These are phyloP conservation scores for Luehdorfia chinensis DNA, from an alignment of 1,140 invertebrate genomes.

Conservation along the genomic window DNA sequence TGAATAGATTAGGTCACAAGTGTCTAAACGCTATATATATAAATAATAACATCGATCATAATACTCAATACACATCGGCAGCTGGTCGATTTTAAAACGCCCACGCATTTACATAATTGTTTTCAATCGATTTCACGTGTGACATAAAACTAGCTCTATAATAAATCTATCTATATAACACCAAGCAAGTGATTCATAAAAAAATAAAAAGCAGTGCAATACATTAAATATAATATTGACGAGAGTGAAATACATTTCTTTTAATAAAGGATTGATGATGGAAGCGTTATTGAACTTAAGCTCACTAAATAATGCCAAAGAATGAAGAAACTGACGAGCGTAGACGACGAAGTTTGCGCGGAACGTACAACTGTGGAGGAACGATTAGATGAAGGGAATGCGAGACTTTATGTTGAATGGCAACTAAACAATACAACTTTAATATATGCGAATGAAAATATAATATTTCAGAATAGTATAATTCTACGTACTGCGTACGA, in stretches of 20 bases:
- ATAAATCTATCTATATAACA: constrained; percentile 16
- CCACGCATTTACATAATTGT: constrained; percentile 21
- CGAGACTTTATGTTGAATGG: constrained; percentile 30
- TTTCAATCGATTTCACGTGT: constrained; percentile 22
- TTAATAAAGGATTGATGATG: constrained; percentile 39
- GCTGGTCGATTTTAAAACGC: constrained; percentile 29
- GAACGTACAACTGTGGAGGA: constrained; percentile 33
- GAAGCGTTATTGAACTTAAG: constrained; percentile 49
- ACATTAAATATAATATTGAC: constrained; percentile 37
- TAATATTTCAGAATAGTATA: constrained; percentile 22
- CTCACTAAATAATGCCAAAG: constrained; percentile 75
- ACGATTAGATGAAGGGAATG: constrained; percentile 39
- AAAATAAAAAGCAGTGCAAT: constrained; percentile 51
- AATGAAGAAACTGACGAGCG: constrained; percentile 46
- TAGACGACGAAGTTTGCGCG: constrained; percentile 28
- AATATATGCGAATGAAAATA: constrained; percentile 30
- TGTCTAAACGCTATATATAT: constrained; percentile 46
- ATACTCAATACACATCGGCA: constrained; percentile 50
- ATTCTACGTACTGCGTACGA: constrained; percentile 29
- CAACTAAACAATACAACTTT: constrained; percentile 24
- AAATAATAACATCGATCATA: constrained; percentile 41
- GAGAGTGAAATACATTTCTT: constrained; percentile 28
- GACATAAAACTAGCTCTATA: constrained; percentile 14
- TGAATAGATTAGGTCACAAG: constrained; percentile 74
- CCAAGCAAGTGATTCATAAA: constrained; percentile 32